phyloP scores from a whole-genome alignment of 2,797 vertebrate species.

The Poliocrania exsul region DNA sequence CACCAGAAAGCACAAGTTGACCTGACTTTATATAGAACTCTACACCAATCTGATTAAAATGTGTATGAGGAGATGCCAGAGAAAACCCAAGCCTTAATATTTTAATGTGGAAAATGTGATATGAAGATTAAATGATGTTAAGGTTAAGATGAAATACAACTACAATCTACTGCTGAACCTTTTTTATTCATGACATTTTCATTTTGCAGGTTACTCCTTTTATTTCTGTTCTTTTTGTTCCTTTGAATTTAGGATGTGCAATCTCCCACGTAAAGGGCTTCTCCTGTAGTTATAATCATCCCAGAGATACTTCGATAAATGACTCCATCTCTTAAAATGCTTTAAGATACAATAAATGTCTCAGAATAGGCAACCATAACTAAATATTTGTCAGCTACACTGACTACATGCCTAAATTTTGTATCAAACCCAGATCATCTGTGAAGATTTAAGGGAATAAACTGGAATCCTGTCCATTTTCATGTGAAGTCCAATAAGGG shows the following conservation, averaged over 20 bases:
- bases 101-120: neutral
- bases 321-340: constrained; percentile 58
- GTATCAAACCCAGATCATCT: neutral
- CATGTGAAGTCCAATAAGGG: neutral
- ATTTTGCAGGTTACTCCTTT: constrained; percentile 11
- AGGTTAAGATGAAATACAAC: constrained; percentile 16
- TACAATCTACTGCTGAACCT: neutral
- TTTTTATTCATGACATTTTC: constrained; percentile 22
- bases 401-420: neutral
- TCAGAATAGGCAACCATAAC: constrained; percentile 35
- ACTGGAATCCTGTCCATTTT: neutral
- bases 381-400: neutral
- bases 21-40: neutral
- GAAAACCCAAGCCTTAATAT: neutral
- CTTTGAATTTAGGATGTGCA: neutral
- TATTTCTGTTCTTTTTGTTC: constrained; percentile 2
- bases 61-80: neutral
- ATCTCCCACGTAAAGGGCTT: neutral
- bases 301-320: constrained; percentile 58
- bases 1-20: neutral
- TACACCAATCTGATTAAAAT: neutral
- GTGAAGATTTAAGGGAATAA: neutral
- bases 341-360: constrained; percentile 39
- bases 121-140: constrained; percentile 14
- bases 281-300: constrained; percentile 34